These are phyloP conservation scores for Amblyopsis rosae DNA, from an alignment of 2,113 vertebrate species.

Conservation along the genomic window DNA sequence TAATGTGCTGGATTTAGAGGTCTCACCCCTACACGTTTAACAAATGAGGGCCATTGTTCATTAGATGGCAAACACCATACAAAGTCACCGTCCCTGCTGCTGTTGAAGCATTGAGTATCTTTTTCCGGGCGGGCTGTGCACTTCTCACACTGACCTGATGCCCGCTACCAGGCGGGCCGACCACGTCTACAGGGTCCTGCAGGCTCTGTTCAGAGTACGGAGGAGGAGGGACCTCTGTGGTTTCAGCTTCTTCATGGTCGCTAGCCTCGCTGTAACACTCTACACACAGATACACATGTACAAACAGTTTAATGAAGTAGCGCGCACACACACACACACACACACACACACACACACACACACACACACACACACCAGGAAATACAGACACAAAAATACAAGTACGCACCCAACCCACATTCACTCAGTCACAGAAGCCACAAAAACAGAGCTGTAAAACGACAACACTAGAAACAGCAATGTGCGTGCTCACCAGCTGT, in stretches of 20 bases:
- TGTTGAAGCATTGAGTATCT: background rate
- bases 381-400: background rate
- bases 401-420: background rate
- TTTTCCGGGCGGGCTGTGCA: background rate
- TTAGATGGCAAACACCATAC: background rate
- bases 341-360: background rate
- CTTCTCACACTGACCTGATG: slow-evolving; percentile 54
- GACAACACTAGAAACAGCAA: background rate
- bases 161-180: slow-evolving; percentile 50
- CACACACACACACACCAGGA: background rate
- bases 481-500: slow-evolving; percentile 54
- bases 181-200: slow-evolving; percentile 58
- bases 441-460: background rate
- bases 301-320: slow-evolving; percentile 15
- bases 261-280: slow-evolving; percentile 95
- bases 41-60: too few relatives aligned
- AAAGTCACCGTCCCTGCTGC: background rate
- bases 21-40: too few relatives aligned
- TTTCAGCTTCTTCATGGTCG: slow-evolving; percentile 90
- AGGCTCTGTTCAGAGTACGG: slow-evolving; percentile 74
- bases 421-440: background rate
- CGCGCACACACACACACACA: slow-evolving; percentile 8
- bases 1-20: too few relatives aligned
- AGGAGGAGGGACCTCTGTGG: slow-evolving; percentile 80
- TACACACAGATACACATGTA: slow-evolving; percentile 52